phyloP scores from a whole-genome alignment of 1,140 invertebrate genomes.

The Brachionus rotundiformis region DNA sequence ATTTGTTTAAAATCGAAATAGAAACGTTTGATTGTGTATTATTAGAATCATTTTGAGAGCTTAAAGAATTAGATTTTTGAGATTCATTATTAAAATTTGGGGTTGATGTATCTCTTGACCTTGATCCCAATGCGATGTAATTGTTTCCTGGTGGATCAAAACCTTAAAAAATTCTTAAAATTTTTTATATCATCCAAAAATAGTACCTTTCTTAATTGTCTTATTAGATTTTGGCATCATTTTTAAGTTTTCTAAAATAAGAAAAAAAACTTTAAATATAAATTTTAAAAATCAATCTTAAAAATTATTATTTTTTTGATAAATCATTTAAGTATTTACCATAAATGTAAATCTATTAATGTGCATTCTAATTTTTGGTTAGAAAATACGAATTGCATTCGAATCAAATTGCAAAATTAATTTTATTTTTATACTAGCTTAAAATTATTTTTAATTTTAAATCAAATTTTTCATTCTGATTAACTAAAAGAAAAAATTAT shows the following conservation, averaged over 20 bases:
- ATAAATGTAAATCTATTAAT: neutral
- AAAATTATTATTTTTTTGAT: neutral
- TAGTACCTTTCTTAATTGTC: slow-evolving; percentile 39
- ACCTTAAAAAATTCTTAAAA: neutral
- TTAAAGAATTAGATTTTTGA: neutral
- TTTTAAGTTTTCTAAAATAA: neutral
- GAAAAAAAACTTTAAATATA: neutral
- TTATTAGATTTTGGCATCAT: slow-evolving; percentile 40
- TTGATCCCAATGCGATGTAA: slow-evolving; percentile 39
- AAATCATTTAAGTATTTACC: neutral
- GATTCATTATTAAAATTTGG: neutral
- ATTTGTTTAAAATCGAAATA: neutral
- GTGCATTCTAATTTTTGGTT: neutral
- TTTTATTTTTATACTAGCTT: neutral
- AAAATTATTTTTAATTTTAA: neutral
- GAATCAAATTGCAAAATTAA: neutral
- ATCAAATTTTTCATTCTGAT: neutral
- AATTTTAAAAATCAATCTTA: neutral
- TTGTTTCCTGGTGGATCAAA: slow-evolving; percentile 51
- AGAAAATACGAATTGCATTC: neutral
- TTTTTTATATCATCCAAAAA: neutral
- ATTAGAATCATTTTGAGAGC: neutral
- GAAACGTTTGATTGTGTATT: neutral
- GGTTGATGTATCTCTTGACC: slow-evolving; percentile 5
- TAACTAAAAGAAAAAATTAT: neutral